Evolutionary conservation across 2,888 invertebrate species (phyloP), one percentile per base, ranked within the genome.

Genomic region (Ophioninae sp.): DNA sequence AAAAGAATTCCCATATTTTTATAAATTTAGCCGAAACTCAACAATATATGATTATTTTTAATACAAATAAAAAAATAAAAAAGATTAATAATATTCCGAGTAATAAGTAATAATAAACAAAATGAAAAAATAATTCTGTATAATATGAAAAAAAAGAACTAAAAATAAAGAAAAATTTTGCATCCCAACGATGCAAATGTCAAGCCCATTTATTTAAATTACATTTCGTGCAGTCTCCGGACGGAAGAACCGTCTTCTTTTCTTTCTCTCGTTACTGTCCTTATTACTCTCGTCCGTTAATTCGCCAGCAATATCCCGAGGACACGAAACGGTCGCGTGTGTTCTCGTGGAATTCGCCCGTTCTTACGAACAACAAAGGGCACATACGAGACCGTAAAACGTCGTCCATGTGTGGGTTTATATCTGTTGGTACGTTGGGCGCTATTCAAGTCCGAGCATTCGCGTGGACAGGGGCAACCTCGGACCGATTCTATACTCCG

Each of bases 401-500:
- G 37, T 22, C 20, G 22, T 44, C 23, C 22, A 58, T 41, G 59
- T 17, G 37, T 39, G 13, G 51, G 39, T 56, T 13, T 2, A 13
- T 64, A 22, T 56, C 13, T 30, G 51, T 41, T n/a, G 30, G 65
- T n/a, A 30, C 37, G 61, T 56, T 74, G 71, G 44, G 68, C 75
- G 68, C 75, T 71, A 81, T 75, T 71, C 41, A 23, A 44, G 59
- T 71, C 76, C 51, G 75, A 23, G 79, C 22, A 72, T 78, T 78
- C 64, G 71, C 61, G 63, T 37, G 39, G 71, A 63, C 44, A 69
- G 64, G 65, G 72, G 65, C 56, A 79, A 65, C 78, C 75, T 78
- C 83, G 77, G 79, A 84, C 77, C 77, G 75, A 79, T 79, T 84
- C 81, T 75, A 74, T 67, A 71, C 78, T 22, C 51, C 13, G 17